phyloP scores from a whole-genome alignment of 1,140 invertebrate genomes.

The Magallana gigas region DNA sequence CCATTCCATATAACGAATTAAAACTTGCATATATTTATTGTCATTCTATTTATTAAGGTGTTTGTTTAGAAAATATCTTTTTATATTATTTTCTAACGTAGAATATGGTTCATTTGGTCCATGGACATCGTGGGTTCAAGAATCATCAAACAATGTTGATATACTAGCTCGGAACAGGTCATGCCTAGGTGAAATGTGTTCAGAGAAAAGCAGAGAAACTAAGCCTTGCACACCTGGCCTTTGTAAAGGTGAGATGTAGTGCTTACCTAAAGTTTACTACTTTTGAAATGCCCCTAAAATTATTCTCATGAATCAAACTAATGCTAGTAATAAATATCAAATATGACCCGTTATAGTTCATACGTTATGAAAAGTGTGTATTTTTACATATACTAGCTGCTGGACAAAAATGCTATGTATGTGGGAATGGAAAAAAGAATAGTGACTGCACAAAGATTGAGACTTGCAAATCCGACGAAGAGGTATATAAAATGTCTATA shows the following conservation, averaged over 20 bases:
- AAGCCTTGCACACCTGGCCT: not conserved
- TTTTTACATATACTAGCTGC: not conserved
- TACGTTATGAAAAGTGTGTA: too few species aligned
- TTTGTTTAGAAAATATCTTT: too few species aligned
- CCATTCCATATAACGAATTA: not conserved
- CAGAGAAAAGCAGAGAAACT: not conserved
- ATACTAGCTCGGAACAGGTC: not conserved
- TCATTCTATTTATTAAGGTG: too few species aligned
- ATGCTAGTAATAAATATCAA: not conserved
- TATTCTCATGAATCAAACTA: not conserved
- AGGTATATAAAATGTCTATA: not conserved
- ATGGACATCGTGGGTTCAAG: not conserved
- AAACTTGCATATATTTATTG: too few species aligned
- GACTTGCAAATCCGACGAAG: not conserved
- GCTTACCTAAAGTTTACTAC: not conserved
- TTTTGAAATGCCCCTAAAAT: not conserved
- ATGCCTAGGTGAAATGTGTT: not conserved
- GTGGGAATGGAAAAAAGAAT: not conserved
- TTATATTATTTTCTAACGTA: not conserved
- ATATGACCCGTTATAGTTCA: not conserved
- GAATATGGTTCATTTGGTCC: constrained; percentile 9
- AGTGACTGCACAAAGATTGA: not conserved
- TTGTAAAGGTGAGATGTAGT: not conserved
- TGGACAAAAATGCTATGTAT: not conserved
- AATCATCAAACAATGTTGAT: not conserved